These are phyloP conservation scores for Pantherophis guttatus DNA, from an alignment of 2,113 vertebrate genomes.

Conservation along the genomic window DNA sequence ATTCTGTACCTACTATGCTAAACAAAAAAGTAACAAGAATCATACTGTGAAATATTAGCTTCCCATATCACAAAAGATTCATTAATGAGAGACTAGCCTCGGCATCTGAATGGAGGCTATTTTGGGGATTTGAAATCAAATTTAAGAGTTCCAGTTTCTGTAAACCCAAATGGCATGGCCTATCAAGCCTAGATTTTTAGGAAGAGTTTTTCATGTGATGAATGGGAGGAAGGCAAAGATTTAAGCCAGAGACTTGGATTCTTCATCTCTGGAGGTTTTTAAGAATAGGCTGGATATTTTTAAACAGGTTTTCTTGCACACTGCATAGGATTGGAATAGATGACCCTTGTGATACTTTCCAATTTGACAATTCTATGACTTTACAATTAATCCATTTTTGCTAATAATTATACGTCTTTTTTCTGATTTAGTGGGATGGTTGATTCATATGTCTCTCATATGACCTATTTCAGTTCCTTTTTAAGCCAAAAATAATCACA, in stretches of 20 bases:
- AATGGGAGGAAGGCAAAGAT: neutral
- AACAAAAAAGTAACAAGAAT: neutral
- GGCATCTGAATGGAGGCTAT: neutral
- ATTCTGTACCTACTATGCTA: neutral
- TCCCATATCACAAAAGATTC: neutral
- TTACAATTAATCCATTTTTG: neutral
- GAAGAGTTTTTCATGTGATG: neutral
- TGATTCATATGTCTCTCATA: neutral
- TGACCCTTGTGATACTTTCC: neutral
- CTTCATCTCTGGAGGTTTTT: neutral
- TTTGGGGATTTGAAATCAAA: neutral
- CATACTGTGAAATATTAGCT: neutral
- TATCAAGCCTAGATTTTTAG: neutral
- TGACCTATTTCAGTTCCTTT: neutral
- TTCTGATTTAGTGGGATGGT: neutral
- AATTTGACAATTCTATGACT: neutral
- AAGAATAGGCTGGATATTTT: neutral
- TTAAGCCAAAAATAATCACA: neutral
- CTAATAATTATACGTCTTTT: neutral
- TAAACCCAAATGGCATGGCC: neutral
- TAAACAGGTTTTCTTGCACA: neutral
- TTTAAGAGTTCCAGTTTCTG: neutral
- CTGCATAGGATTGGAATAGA: neutral
- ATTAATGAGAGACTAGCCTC: neutral
- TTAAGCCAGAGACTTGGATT: neutral